phyloP scores from a whole-genome alignment of 2,113 vertebrate genomes.

The Rafetus swinhoei region DNA sequence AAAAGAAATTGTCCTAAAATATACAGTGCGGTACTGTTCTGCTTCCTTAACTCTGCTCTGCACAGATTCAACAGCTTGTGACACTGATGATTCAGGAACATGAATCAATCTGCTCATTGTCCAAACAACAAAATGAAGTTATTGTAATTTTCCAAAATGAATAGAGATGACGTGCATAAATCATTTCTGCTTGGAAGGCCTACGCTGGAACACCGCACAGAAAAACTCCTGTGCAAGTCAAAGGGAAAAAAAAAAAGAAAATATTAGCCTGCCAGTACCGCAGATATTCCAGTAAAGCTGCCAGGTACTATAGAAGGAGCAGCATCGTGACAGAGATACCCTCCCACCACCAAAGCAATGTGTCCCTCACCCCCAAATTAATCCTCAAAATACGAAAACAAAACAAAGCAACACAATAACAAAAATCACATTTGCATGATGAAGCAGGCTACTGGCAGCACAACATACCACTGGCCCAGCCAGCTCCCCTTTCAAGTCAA shows the following conservation, averaged over 20 bases:
- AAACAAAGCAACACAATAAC: background rate
- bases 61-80: constrained; percentile 15
- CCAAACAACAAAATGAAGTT: constrained; percentile 51
- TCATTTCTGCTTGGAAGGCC: background rate
- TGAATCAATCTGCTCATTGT: constrained; percentile 49
- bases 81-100: constrained; percentile 17
- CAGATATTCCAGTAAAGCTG: constrained; percentile 23
- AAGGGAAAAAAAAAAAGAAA: constrained; percentile 28
- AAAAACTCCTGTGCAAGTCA: background rate
- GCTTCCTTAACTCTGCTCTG: background rate
- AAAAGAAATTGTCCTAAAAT: background rate
- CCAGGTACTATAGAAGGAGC: constrained; percentile 48
- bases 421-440: background rate
- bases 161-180: background rate
- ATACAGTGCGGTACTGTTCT: background rate
- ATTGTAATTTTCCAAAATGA: background rate
- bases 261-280: background rate
- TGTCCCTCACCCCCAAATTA: background rate
- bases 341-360: background rate
- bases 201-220: constrained; percentile 19
- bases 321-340: constrained; percentile 42
- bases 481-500: background rate
- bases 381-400: background rate
- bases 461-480: background rate
- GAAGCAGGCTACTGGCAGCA: background rate